These are phyloP conservation scores for Sphenodon punctatus DNA, from an alignment of 2,797 vertebrate species.

Conservation along the genomic window DNA sequence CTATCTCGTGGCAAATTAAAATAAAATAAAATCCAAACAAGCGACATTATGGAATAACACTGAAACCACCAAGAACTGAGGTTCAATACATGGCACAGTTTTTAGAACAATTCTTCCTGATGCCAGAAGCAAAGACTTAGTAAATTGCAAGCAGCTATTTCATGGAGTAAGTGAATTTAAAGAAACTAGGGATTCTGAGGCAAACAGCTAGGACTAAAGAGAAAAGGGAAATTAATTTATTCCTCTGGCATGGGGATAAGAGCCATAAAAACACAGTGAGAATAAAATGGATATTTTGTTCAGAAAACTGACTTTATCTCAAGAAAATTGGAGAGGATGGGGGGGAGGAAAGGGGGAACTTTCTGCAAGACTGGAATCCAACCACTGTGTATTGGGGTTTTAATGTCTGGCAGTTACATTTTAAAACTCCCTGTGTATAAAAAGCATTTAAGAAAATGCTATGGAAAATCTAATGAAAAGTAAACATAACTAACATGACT, in stretches of 20 bases:
- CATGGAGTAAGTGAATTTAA: not conserved
- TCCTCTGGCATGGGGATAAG: not conserved
- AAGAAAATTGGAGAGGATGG: no score
- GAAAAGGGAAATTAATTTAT: not conserved
- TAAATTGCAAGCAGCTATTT: not conserved
- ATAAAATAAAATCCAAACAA: not conserved
- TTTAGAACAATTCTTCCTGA: not conserved
- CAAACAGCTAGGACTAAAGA: not conserved
- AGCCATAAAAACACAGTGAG: not conserved
- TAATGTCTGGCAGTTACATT: not conserved
- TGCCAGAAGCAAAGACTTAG: not conserved
- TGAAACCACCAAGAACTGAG: not conserved
- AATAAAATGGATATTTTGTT: not conserved
- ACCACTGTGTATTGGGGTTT: not conserved
- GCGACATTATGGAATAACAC: not conserved
- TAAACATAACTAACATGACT: not conserved
- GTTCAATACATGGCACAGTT: not conserved
- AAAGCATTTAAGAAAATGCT: conserved; percentile 12
- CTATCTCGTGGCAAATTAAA: no score
- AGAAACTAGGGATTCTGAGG: not conserved
- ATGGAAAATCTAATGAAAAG: not conserved
- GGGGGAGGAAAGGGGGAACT: not conserved
- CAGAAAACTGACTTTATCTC: not conserved
- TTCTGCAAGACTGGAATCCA: no score
- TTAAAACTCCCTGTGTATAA: not conserved